Percentiles rank a stretch among this genome's conserved stretches.
These are phyloP conservation scores for Orthosia gothica DNA, from an alignment of 2,888 invertebrate species.

Conservation along the genomic window DNA sequence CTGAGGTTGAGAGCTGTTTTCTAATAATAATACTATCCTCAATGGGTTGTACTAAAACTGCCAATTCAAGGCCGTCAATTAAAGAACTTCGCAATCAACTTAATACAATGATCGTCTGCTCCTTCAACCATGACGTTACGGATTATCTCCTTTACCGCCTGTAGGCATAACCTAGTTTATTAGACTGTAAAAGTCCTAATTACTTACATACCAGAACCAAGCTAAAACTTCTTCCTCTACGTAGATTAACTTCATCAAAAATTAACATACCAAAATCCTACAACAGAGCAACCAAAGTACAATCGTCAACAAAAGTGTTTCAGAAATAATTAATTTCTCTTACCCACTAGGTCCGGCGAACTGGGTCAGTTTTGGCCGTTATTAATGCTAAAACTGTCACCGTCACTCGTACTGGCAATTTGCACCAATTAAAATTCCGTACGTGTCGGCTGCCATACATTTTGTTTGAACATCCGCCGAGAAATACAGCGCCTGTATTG, in stretches of 20 bases:
- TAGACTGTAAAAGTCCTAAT: neutral
- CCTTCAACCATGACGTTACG: neutral
- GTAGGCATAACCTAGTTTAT: neutral
- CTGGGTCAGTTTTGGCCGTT: conserved; percentile 66
- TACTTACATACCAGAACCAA: neutral
- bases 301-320: conserved; percentile 58
- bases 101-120: neutral
- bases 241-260: conserved; percentile 31
- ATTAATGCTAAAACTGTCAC: conserved; percentile 73
- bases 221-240: neutral
- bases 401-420: conserved; percentile 74
- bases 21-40: too few relatives aligned
- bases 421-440: conserved; percentile 83
- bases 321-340: conserved; percentile 62
- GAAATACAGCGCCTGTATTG: conserved; percentile 75
- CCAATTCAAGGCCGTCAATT: too few relatives aligned
- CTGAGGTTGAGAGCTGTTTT: too few relatives aligned
- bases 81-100: neutral
- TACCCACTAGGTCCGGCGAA: conserved; percentile 42
- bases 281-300: conserved; percentile 43
- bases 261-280: conserved; percentile 26
- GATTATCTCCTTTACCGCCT: neutral
- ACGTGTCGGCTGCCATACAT: conserved; percentile 78
- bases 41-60: too few relatives aligned
- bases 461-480: conserved; percentile 80